A percentile compares a stretch with the other conserved stretches of the same genome.
phyloP scores from a whole-genome alignment of 1,140 invertebrate species.

The Neodiprion lecontei region DNA sequence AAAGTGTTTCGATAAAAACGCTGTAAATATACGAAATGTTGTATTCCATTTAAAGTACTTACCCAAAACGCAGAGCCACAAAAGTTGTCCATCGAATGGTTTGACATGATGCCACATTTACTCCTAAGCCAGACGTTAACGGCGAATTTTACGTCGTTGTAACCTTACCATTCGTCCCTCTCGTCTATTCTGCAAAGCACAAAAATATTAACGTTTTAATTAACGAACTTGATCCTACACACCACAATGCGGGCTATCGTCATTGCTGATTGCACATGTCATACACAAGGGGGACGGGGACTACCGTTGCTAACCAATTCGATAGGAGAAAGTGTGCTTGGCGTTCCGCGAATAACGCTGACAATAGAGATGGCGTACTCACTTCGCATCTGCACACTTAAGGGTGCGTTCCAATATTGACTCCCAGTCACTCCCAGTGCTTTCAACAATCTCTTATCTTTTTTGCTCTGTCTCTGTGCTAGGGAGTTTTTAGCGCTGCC shows the following conservation, averaged over 20 bases:
- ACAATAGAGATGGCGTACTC: too few species aligned
- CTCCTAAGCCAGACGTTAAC: neutral
- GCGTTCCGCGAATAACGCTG: too few species aligned
- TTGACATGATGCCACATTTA: neutral
- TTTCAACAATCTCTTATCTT: too few species aligned
- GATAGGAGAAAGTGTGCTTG: too few species aligned
- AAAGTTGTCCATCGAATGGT: constrained; percentile 64
- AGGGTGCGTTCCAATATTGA: too few species aligned
- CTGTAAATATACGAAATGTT: too few species aligned
- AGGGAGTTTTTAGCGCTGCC: too few species aligned
- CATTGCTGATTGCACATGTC: neutral
- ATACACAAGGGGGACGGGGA: neutral
- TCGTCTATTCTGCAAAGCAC: neutral
- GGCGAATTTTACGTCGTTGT: neutral
- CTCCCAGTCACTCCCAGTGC: too few species aligned
- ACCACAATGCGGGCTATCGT: neutral
- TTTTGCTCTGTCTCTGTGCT: too few species aligned
- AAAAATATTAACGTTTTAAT: neutral
- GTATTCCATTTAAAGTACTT: constrained; percentile 48
- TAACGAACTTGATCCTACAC: neutral
- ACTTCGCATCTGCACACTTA: too few species aligned
- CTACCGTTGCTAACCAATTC: too few species aligned
- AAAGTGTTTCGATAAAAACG: neutral
- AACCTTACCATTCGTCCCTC: neutral
- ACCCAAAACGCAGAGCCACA: constrained; percentile 72